phyloP scores from a whole-genome alignment of 2,888 invertebrate species.

The Halictus quadricinctus region DNA sequence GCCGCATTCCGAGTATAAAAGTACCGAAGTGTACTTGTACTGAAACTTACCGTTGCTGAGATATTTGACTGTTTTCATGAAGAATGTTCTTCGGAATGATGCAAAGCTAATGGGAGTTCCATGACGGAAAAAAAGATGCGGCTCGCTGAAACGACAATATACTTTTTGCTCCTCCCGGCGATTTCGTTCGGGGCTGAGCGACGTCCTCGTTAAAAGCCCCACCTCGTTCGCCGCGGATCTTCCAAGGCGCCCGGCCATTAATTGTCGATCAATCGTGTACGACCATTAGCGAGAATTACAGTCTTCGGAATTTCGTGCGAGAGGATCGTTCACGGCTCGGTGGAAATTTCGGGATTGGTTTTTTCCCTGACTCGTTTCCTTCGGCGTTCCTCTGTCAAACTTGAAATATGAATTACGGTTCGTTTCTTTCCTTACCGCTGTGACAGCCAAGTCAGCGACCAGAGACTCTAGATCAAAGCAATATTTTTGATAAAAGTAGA shows the following conservation, averaged over 20 bases:
- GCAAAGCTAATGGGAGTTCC: conserved; percentile 44
- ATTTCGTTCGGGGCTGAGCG: conserved; percentile 8
- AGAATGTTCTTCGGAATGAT: conserved; percentile 17
- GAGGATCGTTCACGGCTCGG: background rate
- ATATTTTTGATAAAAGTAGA: too few relatives aligned
- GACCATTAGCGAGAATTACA: conserved; percentile 19
- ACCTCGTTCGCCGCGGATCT: conserved; percentile 4
- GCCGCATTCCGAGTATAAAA: too few relatives aligned
- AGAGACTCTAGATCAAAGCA: too few relatives aligned
- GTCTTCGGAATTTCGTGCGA: background rate
- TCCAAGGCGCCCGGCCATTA: conserved; percentile 14
- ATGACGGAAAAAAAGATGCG: conserved; percentile 19
- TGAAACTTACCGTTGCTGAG: too few relatives aligned
- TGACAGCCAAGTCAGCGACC: too few relatives aligned
- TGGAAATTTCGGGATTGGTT: background rate
- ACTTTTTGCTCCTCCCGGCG: background rate
- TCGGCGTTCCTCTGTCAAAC: background rate
- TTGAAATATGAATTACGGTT: background rate
- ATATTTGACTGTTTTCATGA: too few relatives aligned
- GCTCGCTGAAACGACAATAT: background rate
- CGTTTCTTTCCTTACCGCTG: background rate
- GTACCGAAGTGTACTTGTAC: too few relatives aligned
- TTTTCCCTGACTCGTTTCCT: background rate
- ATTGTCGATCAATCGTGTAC: background rate
- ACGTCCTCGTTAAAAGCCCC: conserved; percentile 26